phyloP scores from a whole-genome alignment of 1,140 invertebrate genomes.

The Antheraea mylitta region DNA sequence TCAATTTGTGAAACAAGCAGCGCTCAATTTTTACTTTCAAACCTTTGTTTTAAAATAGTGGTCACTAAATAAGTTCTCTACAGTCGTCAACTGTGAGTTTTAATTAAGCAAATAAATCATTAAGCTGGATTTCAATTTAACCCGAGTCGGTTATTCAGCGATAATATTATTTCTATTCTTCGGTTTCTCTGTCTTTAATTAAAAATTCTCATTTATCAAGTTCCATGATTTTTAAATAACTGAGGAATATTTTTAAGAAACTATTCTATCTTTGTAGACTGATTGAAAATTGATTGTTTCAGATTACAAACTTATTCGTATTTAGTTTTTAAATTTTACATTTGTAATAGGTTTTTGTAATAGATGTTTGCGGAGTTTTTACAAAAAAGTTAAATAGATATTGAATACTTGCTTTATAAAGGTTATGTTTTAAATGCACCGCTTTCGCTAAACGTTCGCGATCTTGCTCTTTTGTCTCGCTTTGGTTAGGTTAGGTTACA shows the following conservation, averaged over 20 bases:
- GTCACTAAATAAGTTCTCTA: background rate
- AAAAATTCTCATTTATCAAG: constrained; percentile 27
- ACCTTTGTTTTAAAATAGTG: background rate
- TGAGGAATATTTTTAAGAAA: background rate
- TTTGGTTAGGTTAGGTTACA: no score
- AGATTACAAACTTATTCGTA: background rate
- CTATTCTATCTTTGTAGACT: background rate
- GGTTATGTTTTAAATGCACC: no score
- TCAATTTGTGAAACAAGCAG: no score
- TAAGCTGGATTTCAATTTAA: background rate
- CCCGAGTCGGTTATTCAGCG: background rate
- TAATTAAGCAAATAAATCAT: constrained; percentile 3
- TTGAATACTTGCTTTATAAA: no score
- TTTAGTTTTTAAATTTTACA: background rate
- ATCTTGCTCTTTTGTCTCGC: no score
- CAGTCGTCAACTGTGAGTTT: background rate
- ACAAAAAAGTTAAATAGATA: no score
- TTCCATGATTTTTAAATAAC: constrained; percentile 16
- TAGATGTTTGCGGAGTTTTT: no score
- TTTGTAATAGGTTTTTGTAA: background rate
- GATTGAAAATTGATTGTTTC: background rate
- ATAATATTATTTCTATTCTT: background rate
- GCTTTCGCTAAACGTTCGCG: no score
- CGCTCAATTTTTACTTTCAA: no score
- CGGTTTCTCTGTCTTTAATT: constrained; percentile 19